phyloP scores from a whole-genome alignment of 1,140 invertebrate genomes.

The Littorina saxatilis region DNA sequence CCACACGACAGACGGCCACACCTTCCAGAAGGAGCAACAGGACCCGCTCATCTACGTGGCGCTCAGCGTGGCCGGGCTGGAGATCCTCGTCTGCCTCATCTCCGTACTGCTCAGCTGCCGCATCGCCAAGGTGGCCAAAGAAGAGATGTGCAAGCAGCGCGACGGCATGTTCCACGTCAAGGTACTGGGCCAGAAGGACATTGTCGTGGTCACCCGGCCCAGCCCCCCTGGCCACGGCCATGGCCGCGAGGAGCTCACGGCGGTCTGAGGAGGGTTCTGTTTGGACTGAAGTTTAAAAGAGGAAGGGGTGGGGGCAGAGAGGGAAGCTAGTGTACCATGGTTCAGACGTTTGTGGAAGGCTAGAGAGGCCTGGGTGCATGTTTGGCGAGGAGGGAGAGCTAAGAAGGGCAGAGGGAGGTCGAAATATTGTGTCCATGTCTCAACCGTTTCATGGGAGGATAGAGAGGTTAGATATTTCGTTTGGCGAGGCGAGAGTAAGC shows the following conservation, averaged over 20 bases:
- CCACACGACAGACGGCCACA: slow-evolving; percentile 76
- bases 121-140: slow-evolving; percentile 73
- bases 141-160: slow-evolving; percentile 72
- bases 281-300: slow-evolving; percentile 15
- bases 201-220: slow-evolving; percentile 64
- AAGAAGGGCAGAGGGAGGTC: too few species aligned
- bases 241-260: slow-evolving; percentile 50
- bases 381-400: too few species aligned
- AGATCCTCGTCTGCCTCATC: slow-evolving; percentile 73
- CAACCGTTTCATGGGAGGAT: too few species aligned
- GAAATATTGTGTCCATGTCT: too few species aligned
- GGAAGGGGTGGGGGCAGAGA: neutral
- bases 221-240: neutral
- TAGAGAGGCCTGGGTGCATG: too few species aligned
- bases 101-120: slow-evolving; percentile 72
- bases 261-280: slow-evolving; percentile 28
- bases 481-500: too few species aligned
- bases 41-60: slow-evolving; percentile 75
- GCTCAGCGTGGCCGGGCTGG: slow-evolving; percentile 68
- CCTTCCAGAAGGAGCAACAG: slow-evolving; percentile 74
- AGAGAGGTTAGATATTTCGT: too few species aligned
- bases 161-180: slow-evolving; percentile 76
- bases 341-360: too few species aligned
- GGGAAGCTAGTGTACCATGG: too few species aligned
- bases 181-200: slow-evolving; percentile 73